Percentiles rank a stretch among this genome's conserved stretches.
Conservation (phyloP, 1,140 invertebrate species). For the Lordiphosa mommai region DNA sequence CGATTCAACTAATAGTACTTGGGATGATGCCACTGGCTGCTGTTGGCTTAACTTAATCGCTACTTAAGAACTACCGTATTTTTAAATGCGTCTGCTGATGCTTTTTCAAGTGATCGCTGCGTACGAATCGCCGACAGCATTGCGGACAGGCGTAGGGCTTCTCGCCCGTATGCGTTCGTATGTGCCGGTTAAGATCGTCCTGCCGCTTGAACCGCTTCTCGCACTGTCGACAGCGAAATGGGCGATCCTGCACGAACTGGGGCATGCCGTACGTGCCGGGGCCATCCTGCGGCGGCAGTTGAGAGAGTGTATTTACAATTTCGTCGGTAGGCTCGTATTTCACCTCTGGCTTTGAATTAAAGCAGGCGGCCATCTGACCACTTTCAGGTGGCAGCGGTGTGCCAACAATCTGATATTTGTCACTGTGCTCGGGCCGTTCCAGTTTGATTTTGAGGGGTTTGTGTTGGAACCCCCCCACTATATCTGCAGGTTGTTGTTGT, state of each 20-base stretch:
- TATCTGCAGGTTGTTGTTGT: slow-evolving; percentile 23
- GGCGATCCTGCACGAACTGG: slow-evolving; percentile 83
- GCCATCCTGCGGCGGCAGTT: slow-evolving; percentile 55
- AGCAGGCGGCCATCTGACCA: slow-evolving; percentile 38
- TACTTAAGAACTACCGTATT: slow-evolving; percentile 63
- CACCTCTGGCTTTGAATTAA: slow-evolving; percentile 53
- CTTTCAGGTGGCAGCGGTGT: slow-evolving; percentile 22
- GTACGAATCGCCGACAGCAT: slow-evolving; percentile 89
- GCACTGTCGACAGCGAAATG: slow-evolving; percentile 87
- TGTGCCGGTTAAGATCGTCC: slow-evolving; percentile 91
- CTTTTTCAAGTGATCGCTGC: slow-evolving; percentile 92
- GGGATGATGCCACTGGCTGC: slow-evolving; percentile 48
- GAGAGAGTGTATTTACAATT: slow-evolving; percentile 60
- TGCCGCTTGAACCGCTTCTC: slow-evolving; percentile 90
- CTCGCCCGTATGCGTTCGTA: slow-evolving; percentile 90
- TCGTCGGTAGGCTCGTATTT: slow-evolving; percentile 64
- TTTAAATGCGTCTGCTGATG: slow-evolving; percentile 89
- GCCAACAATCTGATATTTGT: slow-evolving; percentile 63
- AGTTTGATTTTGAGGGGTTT: slow-evolving; percentile 66
- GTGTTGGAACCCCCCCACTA: slow-evolving; percentile 28
- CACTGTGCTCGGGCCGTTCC: slow-evolving; percentile 67
- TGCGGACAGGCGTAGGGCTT: slow-evolving; percentile 88
- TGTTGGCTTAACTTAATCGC: slow-evolving; percentile 37
- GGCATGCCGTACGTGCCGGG: slow-evolving; percentile 55
- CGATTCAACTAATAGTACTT: slow-evolving; percentile 61